Percentiles rank a stretch among this genome's conserved stretches.
Evolutionary conservation across 2,888 invertebrate species (phyloP).

Genomic region (Muscina levida): DNA sequence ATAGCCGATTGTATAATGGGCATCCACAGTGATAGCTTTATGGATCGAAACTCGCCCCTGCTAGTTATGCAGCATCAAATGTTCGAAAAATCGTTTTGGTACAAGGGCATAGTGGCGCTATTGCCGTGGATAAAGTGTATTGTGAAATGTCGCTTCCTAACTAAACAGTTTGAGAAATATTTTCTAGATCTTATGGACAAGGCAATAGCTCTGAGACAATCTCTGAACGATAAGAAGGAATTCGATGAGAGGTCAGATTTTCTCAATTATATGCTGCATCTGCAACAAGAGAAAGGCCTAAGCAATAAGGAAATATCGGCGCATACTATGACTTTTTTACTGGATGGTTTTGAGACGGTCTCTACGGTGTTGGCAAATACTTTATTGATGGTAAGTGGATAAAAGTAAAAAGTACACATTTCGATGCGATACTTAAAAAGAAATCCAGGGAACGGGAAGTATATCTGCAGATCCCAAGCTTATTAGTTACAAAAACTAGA

Average conservation of each 20-base stretch:
- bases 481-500: too few relatives aligned
- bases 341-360: constrained; percentile 76
- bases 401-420: neutral
- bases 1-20: constrained; percentile 80
- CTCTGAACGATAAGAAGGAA: constrained; percentile 61
- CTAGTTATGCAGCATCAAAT: constrained; percentile 43
- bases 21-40: constrained; percentile 77
- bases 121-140: constrained; percentile 73
- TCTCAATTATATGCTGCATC: constrained; percentile 73
- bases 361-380: constrained; percentile 71
- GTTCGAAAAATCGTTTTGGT: constrained; percentile 43
- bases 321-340: constrained; percentile 74
- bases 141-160: constrained; percentile 69
- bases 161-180: constrained; percentile 83
- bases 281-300: constrained; percentile 71
- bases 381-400: constrained; percentile 69
- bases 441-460: too few relatives aligned
- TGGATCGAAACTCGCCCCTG: constrained; percentile 29
- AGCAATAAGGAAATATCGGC: constrained; percentile 69
- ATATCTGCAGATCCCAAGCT: too few relatives aligned
- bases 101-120: constrained; percentile 66
- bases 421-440: too few relatives aligned
- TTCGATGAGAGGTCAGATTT: constrained; percentile 72
- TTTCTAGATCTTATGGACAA: constrained; percentile 71
- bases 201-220: constrained; percentile 69